A percentile compares a stretch with the other conserved stretches of the same genome.
Evolutionary conservation across 2,888 invertebrate species (phyloP).

Genomic region (Megalurothrips usitatus): DNA sequence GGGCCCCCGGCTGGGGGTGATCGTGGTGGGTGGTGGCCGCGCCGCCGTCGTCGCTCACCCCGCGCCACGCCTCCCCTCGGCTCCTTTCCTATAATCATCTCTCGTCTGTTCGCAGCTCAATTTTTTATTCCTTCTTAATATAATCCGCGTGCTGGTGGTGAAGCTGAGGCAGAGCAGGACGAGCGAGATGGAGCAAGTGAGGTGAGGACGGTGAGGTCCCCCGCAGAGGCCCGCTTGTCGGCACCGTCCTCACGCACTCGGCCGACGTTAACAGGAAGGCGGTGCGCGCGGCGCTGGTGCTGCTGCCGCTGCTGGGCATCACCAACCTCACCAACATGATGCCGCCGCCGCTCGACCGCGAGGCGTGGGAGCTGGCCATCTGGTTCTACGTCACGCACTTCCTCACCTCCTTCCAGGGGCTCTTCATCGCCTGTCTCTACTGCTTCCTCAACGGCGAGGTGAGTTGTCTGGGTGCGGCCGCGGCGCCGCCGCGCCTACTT

Average conservation of each 20-base stretch:
- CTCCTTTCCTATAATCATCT: background rate
- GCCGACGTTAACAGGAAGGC: constrained; percentile 72
- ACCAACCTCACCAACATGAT: constrained; percentile 71
- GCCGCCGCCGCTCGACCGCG: constrained; percentile 61
- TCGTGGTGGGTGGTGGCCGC: constrained; percentile 59
- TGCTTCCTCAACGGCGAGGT: constrained; percentile 84
- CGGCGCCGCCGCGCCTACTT: background rate
- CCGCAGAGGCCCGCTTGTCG: too few relatives aligned
- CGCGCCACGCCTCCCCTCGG: background rate
- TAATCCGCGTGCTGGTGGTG: constrained; percentile 70
- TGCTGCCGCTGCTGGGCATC: constrained; percentile 75
- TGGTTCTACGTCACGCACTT: constrained; percentile 79
- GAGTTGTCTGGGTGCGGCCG: constrained; percentile 28
- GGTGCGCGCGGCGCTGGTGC: constrained; percentile 70
- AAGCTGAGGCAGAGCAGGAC: constrained; percentile 68
- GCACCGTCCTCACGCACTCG: too few relatives aligned
- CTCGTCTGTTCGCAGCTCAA: constrained; percentile 57
- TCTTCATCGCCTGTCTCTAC: constrained; percentile 73
- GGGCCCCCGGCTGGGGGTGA: constrained; percentile 74
- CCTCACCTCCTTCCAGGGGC: constrained; percentile 78
- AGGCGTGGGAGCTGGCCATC: constrained; percentile 65
- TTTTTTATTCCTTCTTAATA: constrained; percentile 70
- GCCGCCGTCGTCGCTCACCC: background rate
- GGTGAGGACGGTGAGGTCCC: too few relatives aligned
- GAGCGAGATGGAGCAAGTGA: constrained; percentile 68